Evolutionary conservation across 2,113 vertebrate genomes (phyloP), one percentile per base, ranked within the genome.

Genomic region (Pterocles burchelli): DNA sequence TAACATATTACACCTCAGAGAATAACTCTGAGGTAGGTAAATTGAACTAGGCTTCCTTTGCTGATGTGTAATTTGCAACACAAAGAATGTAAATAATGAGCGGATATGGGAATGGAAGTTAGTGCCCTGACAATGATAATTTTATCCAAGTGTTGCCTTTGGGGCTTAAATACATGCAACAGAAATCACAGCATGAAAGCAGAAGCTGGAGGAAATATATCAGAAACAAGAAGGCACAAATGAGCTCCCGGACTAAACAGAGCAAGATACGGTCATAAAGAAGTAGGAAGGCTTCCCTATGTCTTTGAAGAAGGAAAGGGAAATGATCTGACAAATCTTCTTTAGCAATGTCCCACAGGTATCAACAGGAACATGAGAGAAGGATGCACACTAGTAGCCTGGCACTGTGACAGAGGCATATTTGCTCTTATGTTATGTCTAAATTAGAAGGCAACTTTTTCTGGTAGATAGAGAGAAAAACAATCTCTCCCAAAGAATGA

Each of bases 11-110:
- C 65, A 95, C 80, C 80, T 94, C 66, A 81, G 91, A 95, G 85
- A 88, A 87, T 94, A 95, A 85, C 48, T 95, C 65, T 75, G 83
- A 94, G 68, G 70, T 91, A 87, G 80, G 86, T 89, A 95, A 95
- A 96, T 87, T 95, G 92, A 95, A 93, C 86, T 77, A 95, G 62
- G 43, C 73, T 89, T 85, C 57, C 34, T 95, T 91, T 92, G 65
- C 70, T 89, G 94, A 94, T 87, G 67, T 75, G 70, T 87, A 91
- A 91, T 95, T 92, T 92, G 84, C 81, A 96, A 90, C 65, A 59
- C 76, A 92, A 96, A 84, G 80, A 87, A 89, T 82, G 76, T 95
- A 92, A 95, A 93, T 91, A 92, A 95, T 87, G 76, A 93, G 65
- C 3, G 1, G 76, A 95, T 73, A 90, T 86, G 34, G 61, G 76